Evolutionary conservation across 2,113 vertebrate species (phyloP).

Genomic region (Brienomyrus brachyistius): DNA sequence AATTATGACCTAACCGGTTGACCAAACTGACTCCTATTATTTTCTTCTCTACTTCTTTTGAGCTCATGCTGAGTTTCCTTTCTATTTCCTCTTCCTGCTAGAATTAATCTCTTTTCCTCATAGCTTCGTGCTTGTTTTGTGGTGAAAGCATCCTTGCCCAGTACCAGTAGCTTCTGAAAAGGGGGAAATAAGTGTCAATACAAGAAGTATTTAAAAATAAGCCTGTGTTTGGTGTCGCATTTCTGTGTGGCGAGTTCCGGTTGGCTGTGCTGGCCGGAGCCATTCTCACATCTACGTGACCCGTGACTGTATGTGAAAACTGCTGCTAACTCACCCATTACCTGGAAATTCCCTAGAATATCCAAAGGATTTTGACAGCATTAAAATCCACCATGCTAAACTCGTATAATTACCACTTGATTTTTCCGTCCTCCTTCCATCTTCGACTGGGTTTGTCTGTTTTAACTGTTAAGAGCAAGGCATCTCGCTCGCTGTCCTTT

Average conservation of each 20-base stretch:
- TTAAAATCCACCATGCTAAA: background rate
- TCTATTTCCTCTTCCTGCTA: background rate
- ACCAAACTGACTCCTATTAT: background rate
- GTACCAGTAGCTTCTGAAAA: background rate
- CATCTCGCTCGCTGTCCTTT: background rate
- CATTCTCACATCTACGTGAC: background rate
- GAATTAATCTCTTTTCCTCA: background rate
- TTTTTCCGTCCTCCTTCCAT: background rate
- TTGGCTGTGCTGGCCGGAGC: background rate
- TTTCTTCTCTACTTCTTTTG: background rate
- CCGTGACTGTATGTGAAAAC: background rate
- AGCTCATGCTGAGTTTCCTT: background rate
- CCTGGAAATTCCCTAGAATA: background rate
- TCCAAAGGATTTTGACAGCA: background rate
- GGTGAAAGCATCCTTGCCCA: background rate
- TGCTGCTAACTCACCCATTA: background rate
- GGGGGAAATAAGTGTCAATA: background rate
- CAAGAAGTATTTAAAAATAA: background rate
- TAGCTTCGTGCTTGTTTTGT: background rate
- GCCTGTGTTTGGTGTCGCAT: background rate
- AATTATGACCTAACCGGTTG: background rate
- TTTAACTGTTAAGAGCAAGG: background rate
- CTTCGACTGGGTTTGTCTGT: background rate
- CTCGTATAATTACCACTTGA: background rate
- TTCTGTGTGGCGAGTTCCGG: background rate